A percentile compares a stretch with the other conserved stretches of the same genome.
phyloP scores from a whole-genome alignment of 2,797 vertebrate species.

The Silurus aristotelis region DNA sequence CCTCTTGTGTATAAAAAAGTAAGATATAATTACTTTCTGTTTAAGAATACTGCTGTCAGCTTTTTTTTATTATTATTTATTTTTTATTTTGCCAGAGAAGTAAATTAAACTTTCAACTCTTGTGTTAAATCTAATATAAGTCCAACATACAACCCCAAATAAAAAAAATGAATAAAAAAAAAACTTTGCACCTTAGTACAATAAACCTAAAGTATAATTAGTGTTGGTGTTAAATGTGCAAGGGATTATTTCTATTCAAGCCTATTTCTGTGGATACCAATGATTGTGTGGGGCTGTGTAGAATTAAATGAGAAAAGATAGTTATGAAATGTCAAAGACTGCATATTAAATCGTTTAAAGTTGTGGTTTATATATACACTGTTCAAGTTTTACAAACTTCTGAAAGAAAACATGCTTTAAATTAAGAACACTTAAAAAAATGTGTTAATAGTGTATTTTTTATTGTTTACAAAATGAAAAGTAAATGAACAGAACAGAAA shows the following conservation, averaged over 20 bases:
- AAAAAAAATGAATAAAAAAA: conserved; percentile 8
- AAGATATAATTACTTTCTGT: conserved; percentile 48
- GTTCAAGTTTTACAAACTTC: too few species aligned
- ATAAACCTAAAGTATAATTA: conserved; percentile 35
- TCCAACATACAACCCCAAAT: conserved; percentile 24
- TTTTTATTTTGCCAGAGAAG: conserved; percentile 1
- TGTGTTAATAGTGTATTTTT: too few species aligned
- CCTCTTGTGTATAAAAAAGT: conserved; percentile 41
- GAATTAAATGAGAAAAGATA: conserved; percentile 1
- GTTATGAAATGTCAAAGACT: not conserved
- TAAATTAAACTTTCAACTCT: conserved; percentile 49
- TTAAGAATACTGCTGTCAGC: conserved; percentile 35
- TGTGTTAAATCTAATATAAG: conserved; percentile 48
- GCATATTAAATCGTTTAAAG: not conserved
- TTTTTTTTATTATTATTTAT: conserved; percentile 19
- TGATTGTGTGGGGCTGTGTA: not conserved
- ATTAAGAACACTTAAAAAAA: too few species aligned
- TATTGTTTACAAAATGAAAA: too few species aligned
- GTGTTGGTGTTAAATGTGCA: conserved; percentile 11
- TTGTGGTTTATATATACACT: too few species aligned
- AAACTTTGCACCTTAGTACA: not conserved
- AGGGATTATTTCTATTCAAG: conserved; percentile 37
- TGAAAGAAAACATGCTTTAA: too few species aligned
- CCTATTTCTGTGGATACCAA: not conserved
- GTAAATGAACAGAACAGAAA: too few species aligned